Evolutionary conservation across 2,113 vertebrate species (phyloP), one percentile per base, ranked within the genome.

Genomic region (Megalops atlanticus): DNA sequence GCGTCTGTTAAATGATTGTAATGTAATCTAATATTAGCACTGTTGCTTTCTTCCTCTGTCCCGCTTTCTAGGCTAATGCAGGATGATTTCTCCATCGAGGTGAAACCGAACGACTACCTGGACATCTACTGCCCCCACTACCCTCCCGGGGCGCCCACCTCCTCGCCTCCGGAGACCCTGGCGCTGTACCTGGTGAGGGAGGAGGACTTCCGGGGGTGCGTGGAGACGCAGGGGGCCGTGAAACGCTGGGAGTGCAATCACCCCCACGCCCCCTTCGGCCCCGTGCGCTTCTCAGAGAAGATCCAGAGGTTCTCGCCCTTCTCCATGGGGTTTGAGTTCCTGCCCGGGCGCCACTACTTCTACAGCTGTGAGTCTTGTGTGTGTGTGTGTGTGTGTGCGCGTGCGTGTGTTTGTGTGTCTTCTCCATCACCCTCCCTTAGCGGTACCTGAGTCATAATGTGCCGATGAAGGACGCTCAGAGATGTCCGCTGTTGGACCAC

Each of bases 251-350:
- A 98, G 88, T 99, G 98, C 87, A 98, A 98, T 92, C 87, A 90
- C 18, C 97, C 98, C 0, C 92, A 93, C 0, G 94, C 96, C 0
- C 95, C 95, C 31, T 96, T 92, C 21, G 96, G 96, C 35, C 96
- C 97, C 0, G 95, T 98, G 85, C 95, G 95, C 87, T 99, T 99
- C 89, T 97, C 97, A 0, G 98, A 99, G 89, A 99, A 99, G 91
- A 97, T 99, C 92, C 98, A 98, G 86, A 96, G 97, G 89, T 98
- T 97, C 94, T 99, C 98, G 0, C 97, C 98, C 36, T 99, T 99
- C 92, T 99, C 97, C 0, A 91, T 98, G 90, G 98, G 97, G 49
- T 97, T 99, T 36, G 98, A 99, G 92, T 99, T 99, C 87, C 90
- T 96, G 0, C 96, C 97, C 0, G 97, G 97, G 21, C 95, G 93